Evolutionary conservation across 2,113 vertebrate species (phyloP).

Genomic region (Malurus elegans): DNA sequence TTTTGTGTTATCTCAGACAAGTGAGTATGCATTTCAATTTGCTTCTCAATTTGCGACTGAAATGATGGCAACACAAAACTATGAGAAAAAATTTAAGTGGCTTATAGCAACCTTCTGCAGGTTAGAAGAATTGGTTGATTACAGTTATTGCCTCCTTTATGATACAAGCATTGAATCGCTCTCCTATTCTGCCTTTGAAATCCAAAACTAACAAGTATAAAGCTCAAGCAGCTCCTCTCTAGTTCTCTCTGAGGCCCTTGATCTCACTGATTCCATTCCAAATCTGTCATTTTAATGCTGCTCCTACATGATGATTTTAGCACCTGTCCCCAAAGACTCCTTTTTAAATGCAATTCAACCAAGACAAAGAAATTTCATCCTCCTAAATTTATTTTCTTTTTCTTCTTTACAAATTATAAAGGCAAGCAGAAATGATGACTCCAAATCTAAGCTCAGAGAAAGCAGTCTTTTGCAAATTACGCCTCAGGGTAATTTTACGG

Average conservation of each 20-base stretch:
- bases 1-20: not conserved
- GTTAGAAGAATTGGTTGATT: not conserved
- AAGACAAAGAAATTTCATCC: not conserved
- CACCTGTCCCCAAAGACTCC: not conserved
- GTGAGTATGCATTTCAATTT: not conserved
- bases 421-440: not conserved
- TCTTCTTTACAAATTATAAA: not conserved
- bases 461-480: not conserved
- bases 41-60: not conserved
- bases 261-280: not conserved
- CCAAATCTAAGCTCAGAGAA: not conserved
- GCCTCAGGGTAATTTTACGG: not conserved
- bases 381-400: not conserved
- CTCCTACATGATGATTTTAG: not conserved
- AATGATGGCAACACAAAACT: not conserved
- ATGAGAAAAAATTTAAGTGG: not conserved
- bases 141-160: not conserved
- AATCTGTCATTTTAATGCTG: not conserved
- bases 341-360: not conserved
- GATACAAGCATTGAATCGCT: not conserved
- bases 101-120: not conserved
- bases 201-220: not conserved
- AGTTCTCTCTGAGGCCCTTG: not conserved
- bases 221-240: not conserved
- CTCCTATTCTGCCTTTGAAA: not conserved